Base-by-base conservation (phyloP, 2,888 invertebrate species). In the Mesorhabditis belari region DNA sequence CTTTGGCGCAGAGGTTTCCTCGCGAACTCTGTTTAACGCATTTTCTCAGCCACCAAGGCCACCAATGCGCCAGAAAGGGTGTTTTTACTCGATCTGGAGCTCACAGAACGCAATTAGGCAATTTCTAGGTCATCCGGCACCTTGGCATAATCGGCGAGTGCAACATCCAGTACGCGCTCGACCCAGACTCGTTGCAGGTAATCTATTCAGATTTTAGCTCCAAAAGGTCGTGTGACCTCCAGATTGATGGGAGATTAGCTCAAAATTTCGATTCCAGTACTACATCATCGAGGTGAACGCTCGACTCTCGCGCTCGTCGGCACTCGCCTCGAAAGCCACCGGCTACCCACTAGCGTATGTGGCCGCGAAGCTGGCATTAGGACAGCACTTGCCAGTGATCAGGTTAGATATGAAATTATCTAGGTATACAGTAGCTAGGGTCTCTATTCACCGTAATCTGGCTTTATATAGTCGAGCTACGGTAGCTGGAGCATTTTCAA, bases 341-440 rank as follows among this genome's bases (percentile, higher is more conserved):
- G 98, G 98, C 0, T 98, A 96, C 83, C 98, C 98, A 0, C 83
- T 99, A 67, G 98, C 98, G 0, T 99, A 99, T 81, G 92, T 99
- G 3, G 98, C 98, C 21, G 98, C 98, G 0, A 99, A 99, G 83
- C 83, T 99, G 67, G 87, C 94, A 0, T 84, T 99, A 17, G 92
- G 93, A 9, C 81, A 83, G 3, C 85, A 89, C 0, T 84, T 99
- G 63, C 90, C 92, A 0, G 86, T 88, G 57, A 90, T 99, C 25
- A 88, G 88, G 70, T 98, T 98, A n/a, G n/a, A n/a, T n/a, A n/a
- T n/a, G n/a, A n/a, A n/a, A n/a, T 82, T 90, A 91, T 0, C 55
- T 60, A 0, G 26, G 59, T 3, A n/a, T n/a, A 44, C n/a, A 9
- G 21, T 52, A 52, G 9, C 9, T 21, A n/a, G n/a, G n/a, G n/a